A percentile compares a stretch with the other conserved stretches of the same genome.
phyloP scores from a whole-genome alignment of 2,113 vertebrate species.

The Xyliphius kryptos region DNA sequence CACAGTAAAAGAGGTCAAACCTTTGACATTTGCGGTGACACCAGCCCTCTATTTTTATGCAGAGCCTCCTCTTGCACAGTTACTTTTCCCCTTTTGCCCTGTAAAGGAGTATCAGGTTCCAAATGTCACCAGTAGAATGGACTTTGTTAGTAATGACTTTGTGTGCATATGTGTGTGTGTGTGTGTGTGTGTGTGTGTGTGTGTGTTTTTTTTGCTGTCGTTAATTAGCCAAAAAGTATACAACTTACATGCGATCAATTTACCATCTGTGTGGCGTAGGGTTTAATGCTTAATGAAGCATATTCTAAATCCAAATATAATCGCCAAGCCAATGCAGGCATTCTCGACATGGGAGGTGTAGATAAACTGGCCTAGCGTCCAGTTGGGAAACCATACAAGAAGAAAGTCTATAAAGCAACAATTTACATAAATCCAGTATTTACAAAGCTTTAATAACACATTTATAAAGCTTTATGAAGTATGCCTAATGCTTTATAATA shows the following conservation, averaged over 20 bases:
- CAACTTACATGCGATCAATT: conserved; percentile 30
- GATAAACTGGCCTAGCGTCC: conserved; percentile 42
- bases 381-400: too few relatives aligned
- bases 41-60: conserved; percentile 47
- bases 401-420: too few relatives aligned
- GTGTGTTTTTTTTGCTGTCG: conserved; percentile 27
- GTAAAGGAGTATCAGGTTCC: conserved; percentile 44
- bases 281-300: conserved; percentile 39
- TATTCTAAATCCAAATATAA: conserved; percentile 46
- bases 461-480: too few relatives aligned
- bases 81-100: conserved; percentile 35
- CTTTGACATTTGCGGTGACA: conserved; percentile 51
- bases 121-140: conserved; percentile 46
- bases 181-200: background rate
- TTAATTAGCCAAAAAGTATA: conserved; percentile 34
- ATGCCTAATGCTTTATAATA: too few relatives aligned
- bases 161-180: conserved; percentile 21
- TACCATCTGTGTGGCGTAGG: conserved; percentile 43
- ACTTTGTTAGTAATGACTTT: conserved; percentile 40
- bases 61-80: conserved; percentile 38
- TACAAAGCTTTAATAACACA: too few relatives aligned
- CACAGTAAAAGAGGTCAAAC: conserved; percentile 36
- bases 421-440: too few relatives aligned
- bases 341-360: conserved; percentile 42
- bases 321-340: conserved; percentile 50